Base-by-base conservation (phyloP, 2,888 invertebrate genomes). In the Acrocyrtus sp. region DNA sequence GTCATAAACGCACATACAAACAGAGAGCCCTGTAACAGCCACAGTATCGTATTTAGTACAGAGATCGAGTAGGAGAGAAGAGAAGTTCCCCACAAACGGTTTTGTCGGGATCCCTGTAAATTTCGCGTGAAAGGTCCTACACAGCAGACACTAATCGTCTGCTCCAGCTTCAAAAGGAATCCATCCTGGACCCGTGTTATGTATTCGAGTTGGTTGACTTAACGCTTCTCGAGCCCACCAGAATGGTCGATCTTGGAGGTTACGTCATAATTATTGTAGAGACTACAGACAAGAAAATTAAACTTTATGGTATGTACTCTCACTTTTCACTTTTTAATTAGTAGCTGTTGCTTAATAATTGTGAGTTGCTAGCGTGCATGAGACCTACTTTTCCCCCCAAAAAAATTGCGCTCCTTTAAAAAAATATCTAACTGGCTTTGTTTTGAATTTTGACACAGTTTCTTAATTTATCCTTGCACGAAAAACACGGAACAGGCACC, bases 261-360 rank as follows among this genome's bases (percentile, higher is more conserved):
- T 96, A 96, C 87, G 95, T 96, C 84, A 95, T 96, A 85, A 95
- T 96, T 84, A 89, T 96, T 84, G 94, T 95, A 81, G 95, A 95
- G 87, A 94, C 94, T 83, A 92, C 93, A 85, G 95, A 95, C 86
- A 94, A 95, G 85, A 94, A 94, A 87, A 93, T 95, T 83, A 96
- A 95, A 87, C 87, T 96, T 80, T 96, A 95, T 84, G 96, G 94
- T 93, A 85, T 82, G 84, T 81, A 26, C n/a, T 5, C 17, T n/a
- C 26, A 15, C 19, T 34, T 24, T 19, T 39, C 19, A 50, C 47
- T 60, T 22, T 60, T 51, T 26, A 26, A 15, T 51, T 19, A 26
- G 51, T 24, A 24, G 22, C 17, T 51, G 19, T 22, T 51, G 51
- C 3, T n/a, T n/a, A n/a, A n/a, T n/a, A n/a, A n/a, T n/a, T n/a